These are phyloP conservation scores for Falco punctatus DNA, from an alignment of 2,113 vertebrate species.

Conservation along the genomic window DNA sequence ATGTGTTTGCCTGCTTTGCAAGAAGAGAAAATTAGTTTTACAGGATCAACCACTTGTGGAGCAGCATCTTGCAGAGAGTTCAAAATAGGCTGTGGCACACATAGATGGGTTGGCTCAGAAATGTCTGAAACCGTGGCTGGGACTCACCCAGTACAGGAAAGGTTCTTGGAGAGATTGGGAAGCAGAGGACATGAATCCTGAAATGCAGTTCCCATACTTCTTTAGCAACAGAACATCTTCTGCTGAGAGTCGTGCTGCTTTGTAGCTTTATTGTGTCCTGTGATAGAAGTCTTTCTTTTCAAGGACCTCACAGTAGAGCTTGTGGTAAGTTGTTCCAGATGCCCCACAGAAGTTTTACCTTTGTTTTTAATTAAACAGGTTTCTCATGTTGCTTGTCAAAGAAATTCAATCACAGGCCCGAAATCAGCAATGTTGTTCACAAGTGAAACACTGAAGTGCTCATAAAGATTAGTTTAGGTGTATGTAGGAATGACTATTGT, in stretches of 20 bases:
- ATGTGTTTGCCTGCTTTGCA: constrained; percentile 43
- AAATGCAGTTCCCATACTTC: not conserved
- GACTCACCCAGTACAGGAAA: not conserved
- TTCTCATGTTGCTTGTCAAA: not conserved
- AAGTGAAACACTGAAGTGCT: not conserved
- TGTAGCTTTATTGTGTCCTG: not conserved
- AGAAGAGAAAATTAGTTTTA: constrained; percentile 58
- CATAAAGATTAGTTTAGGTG: not conserved
- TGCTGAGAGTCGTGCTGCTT: not conserved
- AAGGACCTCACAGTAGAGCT: not conserved
- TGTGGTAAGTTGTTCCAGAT: not conserved
- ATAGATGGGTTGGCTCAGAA: not conserved
- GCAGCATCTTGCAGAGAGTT: constrained; percentile 26
- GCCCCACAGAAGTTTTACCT: not conserved
- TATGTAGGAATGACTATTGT: not conserved
- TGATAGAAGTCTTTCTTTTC: not conserved
- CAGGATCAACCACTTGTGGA: constrained; percentile 51
- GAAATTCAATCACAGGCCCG: not conserved
- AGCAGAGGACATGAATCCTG: not conserved
- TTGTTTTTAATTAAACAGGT: not conserved
- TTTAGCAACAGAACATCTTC: not conserved
- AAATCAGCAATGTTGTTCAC: not conserved
- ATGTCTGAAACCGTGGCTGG: not conserved
- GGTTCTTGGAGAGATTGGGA: not conserved
- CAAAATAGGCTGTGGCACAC: not conserved